A percentile compares a stretch with the other conserved stretches of the same genome.
phyloP scores from a whole-genome alignment of 2,113 vertebrate species.

The Herpailurus yagouaroundi region DNA sequence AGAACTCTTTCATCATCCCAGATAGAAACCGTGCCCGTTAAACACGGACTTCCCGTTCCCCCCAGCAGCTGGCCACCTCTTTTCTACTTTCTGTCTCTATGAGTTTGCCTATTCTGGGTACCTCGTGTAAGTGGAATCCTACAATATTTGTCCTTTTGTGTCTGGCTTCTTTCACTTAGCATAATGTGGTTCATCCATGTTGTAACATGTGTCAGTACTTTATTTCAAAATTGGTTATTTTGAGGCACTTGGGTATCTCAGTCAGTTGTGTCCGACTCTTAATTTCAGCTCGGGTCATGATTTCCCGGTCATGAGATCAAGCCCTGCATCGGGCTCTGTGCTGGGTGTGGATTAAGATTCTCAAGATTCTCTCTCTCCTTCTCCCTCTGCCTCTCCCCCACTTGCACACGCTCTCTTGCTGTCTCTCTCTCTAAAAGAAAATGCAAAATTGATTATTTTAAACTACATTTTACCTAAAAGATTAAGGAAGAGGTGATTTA shows the following conservation, averaged over 20 bases:
- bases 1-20: constrained; percentile 13
- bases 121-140: background rate
- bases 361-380: too few species aligned
- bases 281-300: too few species aligned
- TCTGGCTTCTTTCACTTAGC: constrained; percentile 43
- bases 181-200: background rate
- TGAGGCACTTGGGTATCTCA: too few species aligned
- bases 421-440: too few species aligned
- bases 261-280: too few species aligned
- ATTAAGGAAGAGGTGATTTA: constrained; percentile 19
- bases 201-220: background rate
- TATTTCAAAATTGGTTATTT: constrained; percentile 48
- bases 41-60: background rate
- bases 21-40: background rate
- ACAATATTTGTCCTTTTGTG: background rate
- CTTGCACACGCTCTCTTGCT: too few species aligned
- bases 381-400: too few species aligned
- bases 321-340: too few species aligned
- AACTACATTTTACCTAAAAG: constrained; percentile 41
- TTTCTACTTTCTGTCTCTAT: background rate
- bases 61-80: background rate
- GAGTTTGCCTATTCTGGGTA: background rate
- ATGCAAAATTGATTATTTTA: constrained; percentile 3
- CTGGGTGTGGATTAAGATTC: too few species aligned
- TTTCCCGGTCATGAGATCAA: too few species aligned